Base-by-base conservation (phyloP, 1,140 invertebrate species). In the Saccostrea glomerata region DNA sequence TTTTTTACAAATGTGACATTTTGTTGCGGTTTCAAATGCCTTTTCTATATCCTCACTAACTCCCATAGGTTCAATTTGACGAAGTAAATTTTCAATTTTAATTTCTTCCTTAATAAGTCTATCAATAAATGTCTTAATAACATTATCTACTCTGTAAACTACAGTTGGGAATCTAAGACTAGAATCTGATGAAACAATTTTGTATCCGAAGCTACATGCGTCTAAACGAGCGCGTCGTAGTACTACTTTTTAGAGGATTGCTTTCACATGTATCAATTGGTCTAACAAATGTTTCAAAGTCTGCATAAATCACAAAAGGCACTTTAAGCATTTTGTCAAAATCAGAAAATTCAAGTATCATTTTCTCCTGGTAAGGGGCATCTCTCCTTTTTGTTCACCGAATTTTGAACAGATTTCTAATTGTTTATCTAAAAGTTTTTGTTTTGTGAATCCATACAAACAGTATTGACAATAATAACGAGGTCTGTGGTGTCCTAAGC, bases 381-480 rank as follows among this genome's bases (percentile, higher is more conserved):
- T n/a, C n/a, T n/a, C n/a, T n/a, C n/a, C n/a, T 25, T 60, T 86
- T 60, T 89, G 60, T 13, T 40, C 20, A 54, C 77, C 82, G 20
- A 84, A 84, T 56, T 54, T 86, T 11, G 58, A 55, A 54, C 86
- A 87, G 40, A 84, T 87, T 83, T 60, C 12, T 9, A 88, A 12
- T 36, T 88, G 84, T 36, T 77, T 82, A 47, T 70, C 5, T n/a
- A 88, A 82, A 1, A 77, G 2, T 13, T 54, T 73, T 20, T 86
- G 23, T 77, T 47, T 55, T 77, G 15, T 85, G 36, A 85, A 88
- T 13, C 87, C 58, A 11, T 85, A 63, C 11, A 86, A 47, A 47
- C 88, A 89, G 30, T 86, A 83, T 25, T n/a, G 73, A 83, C 88
- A 89, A 54, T 55, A 86, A 77, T 87, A 36, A 40, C 58, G 36